Evolutionary conservation across 2,797 vertebrate genomes (phyloP).

Genomic region (Eurystomus glaucurus): DNA sequence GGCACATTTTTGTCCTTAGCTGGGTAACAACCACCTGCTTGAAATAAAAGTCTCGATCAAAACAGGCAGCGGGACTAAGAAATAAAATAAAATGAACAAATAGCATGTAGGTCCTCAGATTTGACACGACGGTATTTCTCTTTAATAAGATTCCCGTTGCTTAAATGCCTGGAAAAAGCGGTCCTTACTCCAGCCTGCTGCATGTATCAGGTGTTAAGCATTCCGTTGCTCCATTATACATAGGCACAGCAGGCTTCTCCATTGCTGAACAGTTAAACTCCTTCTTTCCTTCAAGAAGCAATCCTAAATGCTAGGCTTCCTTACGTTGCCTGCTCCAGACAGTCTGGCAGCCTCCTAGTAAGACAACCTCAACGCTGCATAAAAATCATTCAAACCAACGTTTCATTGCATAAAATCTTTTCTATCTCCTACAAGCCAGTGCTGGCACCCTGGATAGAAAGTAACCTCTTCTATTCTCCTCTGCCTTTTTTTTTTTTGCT

Average conservation of each 20-base stretch:
- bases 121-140: neutral
- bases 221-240: neutral
- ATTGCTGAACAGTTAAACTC: neutral
- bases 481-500: neutral
- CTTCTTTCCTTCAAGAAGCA: neutral
- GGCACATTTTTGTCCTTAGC: neutral
- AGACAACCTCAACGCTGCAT: neutral
- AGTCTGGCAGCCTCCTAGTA: neutral
- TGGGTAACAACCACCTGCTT: neutral
- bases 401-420: neutral
- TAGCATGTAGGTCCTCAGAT: neutral
- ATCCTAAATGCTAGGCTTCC: neutral
- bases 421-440: neutral
- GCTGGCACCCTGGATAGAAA: neutral
- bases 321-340: neutral
- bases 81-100: constrained; percentile 5
- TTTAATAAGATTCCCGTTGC: neutral
- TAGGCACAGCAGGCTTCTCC: neutral
- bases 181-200: neutral
- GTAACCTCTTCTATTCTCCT: neutral
- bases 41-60: constrained; percentile 12
- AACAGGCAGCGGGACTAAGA: neutral
- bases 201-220: neutral
- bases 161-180: neutral
- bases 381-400: neutral